Evolutionary conservation across 2,888 invertebrate species (phyloP).

Genomic region (Lypha dubia): DNA sequence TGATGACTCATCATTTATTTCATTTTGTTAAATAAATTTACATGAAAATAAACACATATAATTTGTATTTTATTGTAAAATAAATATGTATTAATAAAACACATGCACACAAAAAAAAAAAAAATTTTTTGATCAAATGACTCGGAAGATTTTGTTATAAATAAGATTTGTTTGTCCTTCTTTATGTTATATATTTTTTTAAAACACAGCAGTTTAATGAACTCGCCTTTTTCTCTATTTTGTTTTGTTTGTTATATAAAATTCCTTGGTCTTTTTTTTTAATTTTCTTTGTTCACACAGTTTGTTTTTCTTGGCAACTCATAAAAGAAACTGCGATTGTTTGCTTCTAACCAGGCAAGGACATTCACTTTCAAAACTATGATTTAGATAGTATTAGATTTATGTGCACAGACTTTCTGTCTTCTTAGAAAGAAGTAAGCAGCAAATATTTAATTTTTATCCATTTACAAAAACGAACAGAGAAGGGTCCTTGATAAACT

Average conservation of each 20-base stretch:
- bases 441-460: constrained; percentile 12
- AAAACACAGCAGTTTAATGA: constrained; percentile 35
- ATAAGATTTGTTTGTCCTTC: constrained; percentile 5
- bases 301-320: constrained; percentile 27
- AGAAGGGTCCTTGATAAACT: constrained; percentile 15
- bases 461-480: not conserved
- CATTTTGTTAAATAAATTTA: not conserved
- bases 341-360: constrained; percentile 34
- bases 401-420: constrained; percentile 34
- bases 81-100: not conserved
- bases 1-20: not conserved
- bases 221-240: constrained; percentile 4
- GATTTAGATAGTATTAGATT: constrained; percentile 2
- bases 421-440: constrained; percentile 11
- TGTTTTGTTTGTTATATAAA: constrained; percentile 15
- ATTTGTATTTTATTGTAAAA: not conserved
- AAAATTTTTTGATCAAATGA: constrained; percentile 15
- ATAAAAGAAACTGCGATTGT: constrained; percentile 30
- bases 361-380: constrained; percentile 27
- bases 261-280: not conserved
- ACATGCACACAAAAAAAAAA: not conserved
- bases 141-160: constrained; percentile 22
- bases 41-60: not conserved
- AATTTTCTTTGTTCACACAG: not conserved
- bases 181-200: constrained; percentile 28